A percentile compares a stretch with the other conserved stretches of the same genome.
Evolutionary conservation across 2,888 invertebrate species (phyloP).

Genomic region (Diachrysia chrysitis): DNA sequence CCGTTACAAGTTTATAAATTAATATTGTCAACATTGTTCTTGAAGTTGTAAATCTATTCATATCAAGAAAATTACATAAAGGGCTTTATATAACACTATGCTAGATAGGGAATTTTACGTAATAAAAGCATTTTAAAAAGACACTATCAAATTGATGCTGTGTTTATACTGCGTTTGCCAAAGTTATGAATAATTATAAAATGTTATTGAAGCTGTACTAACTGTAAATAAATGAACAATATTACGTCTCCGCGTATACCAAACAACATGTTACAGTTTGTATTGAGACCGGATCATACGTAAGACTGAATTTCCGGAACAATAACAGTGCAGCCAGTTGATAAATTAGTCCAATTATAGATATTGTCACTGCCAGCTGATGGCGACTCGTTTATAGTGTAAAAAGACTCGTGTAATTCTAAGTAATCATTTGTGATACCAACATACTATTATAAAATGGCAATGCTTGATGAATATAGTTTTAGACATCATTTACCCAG

Average conservation of each 20-base stretch:
- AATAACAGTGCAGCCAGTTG: constrained; percentile 52
- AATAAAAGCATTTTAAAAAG: constrained; percentile 26
- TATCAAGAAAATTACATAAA: constrained; percentile 32
- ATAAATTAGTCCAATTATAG: constrained; percentile 62
- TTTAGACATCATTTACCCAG: constrained; percentile 56
- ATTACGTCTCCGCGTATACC: constrained; percentile 35
- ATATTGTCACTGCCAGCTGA: constrained; percentile 47
- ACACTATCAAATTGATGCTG: constrained; percentile 25
- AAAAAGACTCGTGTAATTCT: constrained; percentile 55
- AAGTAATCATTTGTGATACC: constrained; percentile 64
- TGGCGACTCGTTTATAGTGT: constrained; percentile 49
- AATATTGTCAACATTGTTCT: constrained; percentile 19
- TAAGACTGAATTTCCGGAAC: constrained; percentile 65
- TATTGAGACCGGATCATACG: constrained; percentile 44
- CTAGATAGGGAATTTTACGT: constrained; percentile 35
- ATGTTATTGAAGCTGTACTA: constrained; percentile 51
- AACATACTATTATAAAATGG: constrained; percentile 56
- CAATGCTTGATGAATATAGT: constrained; percentile 59
- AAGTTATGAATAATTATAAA: constrained; percentile 57
- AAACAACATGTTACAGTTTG: constrained; percentile 38
- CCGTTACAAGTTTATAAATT: constrained; percentile 12
- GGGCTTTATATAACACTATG: constrained; percentile 22
- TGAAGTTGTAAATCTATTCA: constrained; percentile 22
- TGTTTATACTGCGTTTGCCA: constrained; percentile 57
- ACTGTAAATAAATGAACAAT: constrained; percentile 36